phyloP scores from a whole-genome alignment of 30 jellyfish, hydroid and myxozoan species.

The Cassiopea andromeda region DNA sequence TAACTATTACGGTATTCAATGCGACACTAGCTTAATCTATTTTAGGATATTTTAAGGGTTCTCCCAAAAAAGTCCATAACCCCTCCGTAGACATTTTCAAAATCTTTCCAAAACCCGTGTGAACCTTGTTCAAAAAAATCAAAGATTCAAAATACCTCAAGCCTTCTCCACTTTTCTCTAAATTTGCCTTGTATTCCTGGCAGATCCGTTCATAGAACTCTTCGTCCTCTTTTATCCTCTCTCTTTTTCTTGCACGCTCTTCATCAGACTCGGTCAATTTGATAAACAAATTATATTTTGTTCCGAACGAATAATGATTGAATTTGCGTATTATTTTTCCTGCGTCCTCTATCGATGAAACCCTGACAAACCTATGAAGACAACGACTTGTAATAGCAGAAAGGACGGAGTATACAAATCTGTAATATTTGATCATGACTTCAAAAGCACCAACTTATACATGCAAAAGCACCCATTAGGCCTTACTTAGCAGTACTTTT shows the following conservation, averaged over 20 bases:
- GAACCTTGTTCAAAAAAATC: background rate
- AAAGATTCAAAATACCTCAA: constrained; percentile 1
- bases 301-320: constrained; percentile 77
- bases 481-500: too few species aligned
- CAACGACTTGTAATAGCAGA: background rate
- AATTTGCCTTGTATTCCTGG: constrained; percentile 21
- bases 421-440: too few species aligned
- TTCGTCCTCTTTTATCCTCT: constrained; percentile 46
- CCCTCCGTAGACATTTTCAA: too few species aligned
- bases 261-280: constrained; percentile 49
- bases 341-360: constrained; percentile 64
- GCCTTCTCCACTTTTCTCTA: background rate
- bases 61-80: too few species aligned
- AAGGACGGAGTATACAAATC: background rate
- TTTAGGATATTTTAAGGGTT: too few species aligned
- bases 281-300: constrained; percentile 49
- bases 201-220: constrained; percentile 45
- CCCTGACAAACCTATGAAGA: constrained; percentile 69
- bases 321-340: constrained; percentile 51
- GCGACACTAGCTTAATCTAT: too few species aligned
- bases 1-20: too few species aligned
- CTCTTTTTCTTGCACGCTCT: constrained; percentile 51
- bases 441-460: too few species aligned
- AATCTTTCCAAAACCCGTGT: too few species aligned
- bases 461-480: too few species aligned